Conservation (phyloP, 2,113 vertebrate species). For the Cololabis saira region DNA sequence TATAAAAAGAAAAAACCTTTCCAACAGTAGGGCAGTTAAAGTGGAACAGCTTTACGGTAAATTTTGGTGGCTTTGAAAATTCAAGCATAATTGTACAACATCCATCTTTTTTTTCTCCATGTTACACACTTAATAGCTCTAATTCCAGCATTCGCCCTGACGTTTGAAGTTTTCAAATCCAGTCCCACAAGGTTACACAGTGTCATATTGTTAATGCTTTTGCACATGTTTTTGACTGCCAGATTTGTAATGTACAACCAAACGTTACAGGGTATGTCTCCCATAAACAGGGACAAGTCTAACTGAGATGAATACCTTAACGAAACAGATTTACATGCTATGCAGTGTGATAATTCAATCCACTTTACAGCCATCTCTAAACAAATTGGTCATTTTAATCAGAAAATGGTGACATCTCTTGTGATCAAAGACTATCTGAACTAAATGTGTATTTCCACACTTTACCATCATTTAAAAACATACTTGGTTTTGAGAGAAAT, state of each 20-base stretch:
- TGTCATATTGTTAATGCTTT: neutral
- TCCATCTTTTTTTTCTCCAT: constrained; percentile 28
- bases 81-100: neutral
- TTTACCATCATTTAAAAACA: no score
- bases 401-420: neutral
- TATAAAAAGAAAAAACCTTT: neutral
- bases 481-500: no score
- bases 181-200: constrained; percentile 21
- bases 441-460: no score
- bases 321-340: neutral
- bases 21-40: neutral
- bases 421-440: no score
- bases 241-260: constrained; percentile 3
- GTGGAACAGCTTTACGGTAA: constrained; percentile 1
- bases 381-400: constrained; percentile 16
- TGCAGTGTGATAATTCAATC: neutral
- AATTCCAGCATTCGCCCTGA: constrained; percentile 4
- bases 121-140: constrained; percentile 13
- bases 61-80: neutral
- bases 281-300: constrained; percentile 26
- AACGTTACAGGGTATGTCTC: constrained; percentile 10
- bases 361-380: constrained; percentile 19
- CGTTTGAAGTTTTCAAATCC: constrained; percentile 1
- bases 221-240: constrained; percentile 12
- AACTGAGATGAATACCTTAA: constrained; percentile 12